These are phyloP conservation scores for Pantherophis vulpinus DNA, from an alignment of 2,797 vertebrate species.

Conservation along the genomic window DNA sequence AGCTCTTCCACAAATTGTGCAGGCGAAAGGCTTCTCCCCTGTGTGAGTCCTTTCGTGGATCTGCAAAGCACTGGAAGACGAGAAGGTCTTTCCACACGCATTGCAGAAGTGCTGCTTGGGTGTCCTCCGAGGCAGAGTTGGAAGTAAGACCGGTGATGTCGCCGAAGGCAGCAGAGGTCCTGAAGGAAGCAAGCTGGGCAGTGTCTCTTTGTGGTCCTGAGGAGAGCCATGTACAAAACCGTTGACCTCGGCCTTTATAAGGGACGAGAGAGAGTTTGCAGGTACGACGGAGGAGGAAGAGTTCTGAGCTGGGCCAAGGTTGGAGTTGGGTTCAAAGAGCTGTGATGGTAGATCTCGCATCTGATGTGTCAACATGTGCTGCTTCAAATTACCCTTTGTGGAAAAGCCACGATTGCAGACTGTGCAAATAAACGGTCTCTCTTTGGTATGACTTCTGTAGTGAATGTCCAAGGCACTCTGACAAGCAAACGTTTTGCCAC, in stretches of 20 bases:
- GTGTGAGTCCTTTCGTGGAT: conserved; percentile 99
- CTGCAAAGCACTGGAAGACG: conserved; percentile 97
- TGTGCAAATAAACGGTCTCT: conserved; percentile 99
- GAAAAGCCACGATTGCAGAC: conserved; percentile 99
- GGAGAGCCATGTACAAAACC: conserved; percentile 88
- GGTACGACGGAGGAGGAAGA: conserved; percentile 80
- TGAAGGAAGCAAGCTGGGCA: conserved; percentile 61
- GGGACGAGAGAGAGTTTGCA: conserved; percentile 78
- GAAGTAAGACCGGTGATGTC: conserved; percentile 88
- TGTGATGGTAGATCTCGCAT: conserved; percentile 99
- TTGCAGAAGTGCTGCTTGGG: conserved; percentile 98
- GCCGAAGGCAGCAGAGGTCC: conserved; percentile 84
- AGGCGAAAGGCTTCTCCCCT: conserved; percentile 98
- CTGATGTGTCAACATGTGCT: conserved; percentile 99
- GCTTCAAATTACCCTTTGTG: conserved; percentile 99
- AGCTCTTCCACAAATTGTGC: conserved; percentile 97
- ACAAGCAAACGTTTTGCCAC: conserved; percentile 99
- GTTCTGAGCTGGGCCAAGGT: conserved; percentile 85
- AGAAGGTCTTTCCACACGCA: conserved; percentile 97
- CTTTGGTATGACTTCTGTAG: conserved; percentile 99
- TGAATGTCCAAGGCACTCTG: conserved; percentile 99
- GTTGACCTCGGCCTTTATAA: conserved; percentile 93
- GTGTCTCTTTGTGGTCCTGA: conserved; percentile 80
- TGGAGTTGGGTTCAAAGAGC: conserved; percentile 93
- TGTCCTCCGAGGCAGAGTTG: conserved; percentile 88